phyloP scores from a whole-genome alignment of 2,797 vertebrate genomes.

The Erpetoichthys calabaricus region DNA sequence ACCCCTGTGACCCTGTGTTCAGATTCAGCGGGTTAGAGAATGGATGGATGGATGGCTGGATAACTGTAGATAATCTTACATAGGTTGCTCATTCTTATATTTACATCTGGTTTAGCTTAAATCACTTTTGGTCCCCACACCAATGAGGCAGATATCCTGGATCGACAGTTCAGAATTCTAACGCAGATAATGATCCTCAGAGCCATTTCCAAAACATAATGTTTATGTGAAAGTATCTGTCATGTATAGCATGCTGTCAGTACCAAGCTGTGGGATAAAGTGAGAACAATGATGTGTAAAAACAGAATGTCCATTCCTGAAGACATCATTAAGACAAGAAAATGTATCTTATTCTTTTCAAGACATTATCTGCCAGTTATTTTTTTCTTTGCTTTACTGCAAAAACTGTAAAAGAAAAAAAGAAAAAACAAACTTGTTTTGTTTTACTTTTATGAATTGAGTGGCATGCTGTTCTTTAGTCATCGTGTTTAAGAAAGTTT shows the following conservation, averaged over 20 bases:
- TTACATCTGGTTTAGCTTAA: neutral
- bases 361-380: too few relatives aligned
- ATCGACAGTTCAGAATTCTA: neutral
- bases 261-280: conserved; percentile 18
- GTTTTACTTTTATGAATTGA: too few relatives aligned
- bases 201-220: conserved; percentile 2
- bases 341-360: neutral
- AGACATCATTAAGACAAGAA: conserved; percentile 17
- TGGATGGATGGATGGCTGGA: too few relatives aligned
- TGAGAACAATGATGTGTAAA: conserved; percentile 19
- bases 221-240: conserved; percentile 18
- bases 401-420: too few relatives aligned
- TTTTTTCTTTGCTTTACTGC: too few relatives aligned
- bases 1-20: too few relatives aligned
- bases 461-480: too few relatives aligned
- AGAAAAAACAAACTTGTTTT: too few relatives aligned
- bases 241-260: conserved; percentile 4
- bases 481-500: too few relatives aligned
- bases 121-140: conserved; percentile 5
- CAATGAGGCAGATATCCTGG: conserved; percentile 2
- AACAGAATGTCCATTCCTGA: conserved; percentile 15
- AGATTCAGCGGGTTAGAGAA: too few relatives aligned
- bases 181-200: too few relatives aligned
- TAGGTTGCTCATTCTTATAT: neutral
- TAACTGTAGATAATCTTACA: too few relatives aligned